phyloP scores from a whole-genome alignment of 2,797 vertebrate genomes.

The Myotis pilosus region DNA sequence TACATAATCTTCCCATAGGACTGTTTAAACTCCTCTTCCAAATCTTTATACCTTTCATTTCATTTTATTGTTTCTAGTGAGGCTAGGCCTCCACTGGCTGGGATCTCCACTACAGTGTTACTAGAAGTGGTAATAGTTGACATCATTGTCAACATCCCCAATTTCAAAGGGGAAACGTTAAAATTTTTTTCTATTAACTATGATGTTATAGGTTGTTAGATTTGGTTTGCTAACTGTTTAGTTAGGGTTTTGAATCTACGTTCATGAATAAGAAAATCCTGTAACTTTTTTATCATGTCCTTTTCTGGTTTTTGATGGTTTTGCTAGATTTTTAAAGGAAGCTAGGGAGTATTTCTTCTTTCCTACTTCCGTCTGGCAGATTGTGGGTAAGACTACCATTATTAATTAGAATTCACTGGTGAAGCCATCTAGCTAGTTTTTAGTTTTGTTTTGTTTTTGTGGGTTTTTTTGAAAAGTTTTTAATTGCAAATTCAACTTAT shows the following conservation, averaged over 20 bases:
- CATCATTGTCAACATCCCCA: background rate
- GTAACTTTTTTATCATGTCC: background rate
- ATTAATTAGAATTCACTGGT: slow-evolving; percentile 7
- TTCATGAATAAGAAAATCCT: background rate
- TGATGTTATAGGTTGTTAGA: background rate
- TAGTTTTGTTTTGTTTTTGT: slow-evolving; percentile 2
- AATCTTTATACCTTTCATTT: background rate
- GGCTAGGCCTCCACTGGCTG: background rate
- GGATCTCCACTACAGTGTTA: background rate
- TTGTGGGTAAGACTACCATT: background rate
- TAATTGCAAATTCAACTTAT: background rate
- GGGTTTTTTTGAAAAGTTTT: slow-evolving; percentile 32
- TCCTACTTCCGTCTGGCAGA: background rate
- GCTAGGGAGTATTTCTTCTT: background rate
- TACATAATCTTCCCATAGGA: background rate
- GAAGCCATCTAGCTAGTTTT: slow-evolving; percentile 31
- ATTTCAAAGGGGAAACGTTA: background rate
- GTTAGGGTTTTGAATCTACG: background rate
- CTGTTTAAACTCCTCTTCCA: background rate
- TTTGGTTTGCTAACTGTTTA: background rate
- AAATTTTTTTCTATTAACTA: background rate
- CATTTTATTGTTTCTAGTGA: background rate
- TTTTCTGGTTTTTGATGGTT: background rate
- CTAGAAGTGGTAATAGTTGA: background rate
- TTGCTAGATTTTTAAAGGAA: background rate